Percentiles rank a stretch among this genome's conserved stretches.
Evolutionary conservation across 2,888 invertebrate genomes (phyloP).

Genomic region (Platynereis dumerilii): DNA sequence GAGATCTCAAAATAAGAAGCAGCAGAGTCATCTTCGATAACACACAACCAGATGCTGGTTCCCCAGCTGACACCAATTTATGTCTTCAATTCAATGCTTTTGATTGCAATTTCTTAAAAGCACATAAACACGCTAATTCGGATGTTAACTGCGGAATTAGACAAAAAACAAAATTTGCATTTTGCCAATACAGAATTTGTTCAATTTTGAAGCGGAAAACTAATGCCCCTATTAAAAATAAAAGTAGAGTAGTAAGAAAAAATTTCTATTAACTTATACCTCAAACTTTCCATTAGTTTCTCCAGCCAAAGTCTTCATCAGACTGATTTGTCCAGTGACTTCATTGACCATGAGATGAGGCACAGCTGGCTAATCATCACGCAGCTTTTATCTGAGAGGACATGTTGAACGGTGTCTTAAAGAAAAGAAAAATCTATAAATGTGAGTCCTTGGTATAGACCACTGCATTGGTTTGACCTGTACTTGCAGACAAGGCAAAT

Average conservation of each 20-base stretch:
- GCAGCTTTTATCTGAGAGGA: constrained; percentile 41
- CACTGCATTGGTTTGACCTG: no score
- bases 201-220: no score
- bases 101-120: constrained; percentile 1
- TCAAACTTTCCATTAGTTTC: constrained; percentile 22
- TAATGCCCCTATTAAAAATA: no score
- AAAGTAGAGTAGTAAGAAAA: background rate
- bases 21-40: constrained; percentile 37
- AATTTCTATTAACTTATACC: constrained; percentile 8
- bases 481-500: no score
- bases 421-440: background rate
- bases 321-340: constrained; percentile 43
- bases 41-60: constrained; percentile 24
- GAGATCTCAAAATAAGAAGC: constrained; percentile 36
- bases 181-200: no score
- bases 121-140: no score
- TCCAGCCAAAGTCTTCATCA: constrained; percentile 36
- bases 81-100: background rate
- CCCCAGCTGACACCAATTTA: no score
- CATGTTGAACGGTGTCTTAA: constrained; percentile 33
- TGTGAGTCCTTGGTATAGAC: background rate
- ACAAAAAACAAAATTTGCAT: no score
- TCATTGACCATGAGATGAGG: constrained; percentile 43
- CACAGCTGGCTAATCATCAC: constrained; percentile 23
- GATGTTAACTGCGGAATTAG: no score